A percentile compares a stretch with the other conserved stretches of the same genome.
phyloP scores from a whole-genome alignment of 2,797 vertebrate genomes.

The Leuciscus waleckii region DNA sequence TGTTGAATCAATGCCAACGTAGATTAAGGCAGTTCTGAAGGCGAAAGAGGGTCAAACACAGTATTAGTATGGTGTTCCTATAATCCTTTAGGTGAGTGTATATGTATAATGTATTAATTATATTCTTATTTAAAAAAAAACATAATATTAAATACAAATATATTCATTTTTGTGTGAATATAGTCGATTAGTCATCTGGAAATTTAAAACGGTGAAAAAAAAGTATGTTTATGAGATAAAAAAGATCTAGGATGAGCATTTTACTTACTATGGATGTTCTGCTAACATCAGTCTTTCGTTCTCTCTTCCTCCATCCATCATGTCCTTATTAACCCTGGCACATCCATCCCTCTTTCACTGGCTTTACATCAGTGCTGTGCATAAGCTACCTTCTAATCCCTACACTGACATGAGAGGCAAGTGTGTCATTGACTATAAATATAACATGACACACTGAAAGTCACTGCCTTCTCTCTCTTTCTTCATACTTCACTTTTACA shows the following conservation, averaged over 20 bases:
- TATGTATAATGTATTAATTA: background rate
- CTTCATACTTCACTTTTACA: slow-evolving; percentile 58
- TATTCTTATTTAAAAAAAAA: background rate
- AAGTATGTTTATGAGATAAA: background rate
- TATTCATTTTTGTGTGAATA: background rate
- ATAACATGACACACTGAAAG: slow-evolving; percentile 84
- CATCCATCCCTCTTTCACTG: slow-evolving; percentile 39
- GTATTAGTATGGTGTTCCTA: no score
- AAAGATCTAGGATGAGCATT: background rate
- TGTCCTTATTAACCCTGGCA: slow-evolving; percentile 50
- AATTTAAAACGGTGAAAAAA: background rate
- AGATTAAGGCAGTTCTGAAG: no score
- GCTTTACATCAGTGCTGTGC: slow-evolving; percentile 42
- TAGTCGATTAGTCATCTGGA: background rate
- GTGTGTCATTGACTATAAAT: slow-evolving; percentile 86
- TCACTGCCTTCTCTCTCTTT: slow-evolving; percentile 61
- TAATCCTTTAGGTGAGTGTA: no score
- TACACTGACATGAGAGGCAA: slow-evolving; percentile 78
- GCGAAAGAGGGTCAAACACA: no score
- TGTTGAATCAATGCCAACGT: no score
- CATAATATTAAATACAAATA: background rate
- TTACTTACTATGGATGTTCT: slow-evolving; percentile 5
- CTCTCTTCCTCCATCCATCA: slow-evolving; percentile 21
- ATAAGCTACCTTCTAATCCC: slow-evolving; percentile 75
- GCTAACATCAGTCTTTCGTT: slow-evolving; percentile 12